Conservation (phyloP, 1,140 invertebrate species). For the Oreohelix idahoensis region DNA sequence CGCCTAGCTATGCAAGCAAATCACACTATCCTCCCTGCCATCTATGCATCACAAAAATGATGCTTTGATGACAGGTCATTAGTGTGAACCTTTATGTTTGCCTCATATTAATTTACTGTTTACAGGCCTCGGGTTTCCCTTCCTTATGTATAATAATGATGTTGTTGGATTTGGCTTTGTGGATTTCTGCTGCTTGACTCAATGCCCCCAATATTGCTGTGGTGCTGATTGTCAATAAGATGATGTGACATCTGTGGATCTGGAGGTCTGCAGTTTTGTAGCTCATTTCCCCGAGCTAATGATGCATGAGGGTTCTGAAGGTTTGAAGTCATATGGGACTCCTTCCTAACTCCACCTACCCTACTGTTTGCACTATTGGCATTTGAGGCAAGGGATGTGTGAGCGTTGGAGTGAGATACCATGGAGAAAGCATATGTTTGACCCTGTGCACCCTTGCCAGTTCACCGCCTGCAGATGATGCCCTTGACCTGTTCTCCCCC, state of each 20-base stretch:
- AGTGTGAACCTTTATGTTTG: too few species aligned
- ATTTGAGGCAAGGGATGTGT: constrained; percentile 20
- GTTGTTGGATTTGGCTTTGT: neutral
- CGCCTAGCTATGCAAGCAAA: too few species aligned
- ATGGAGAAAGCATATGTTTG: neutral
- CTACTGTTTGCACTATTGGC: constrained; percentile 39
- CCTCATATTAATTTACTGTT: too few species aligned
- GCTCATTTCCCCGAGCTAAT: neutral
- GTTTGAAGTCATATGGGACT: constrained; percentile 37
- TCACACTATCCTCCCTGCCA: too few species aligned
- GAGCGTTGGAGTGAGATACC: constrained; percentile 24
- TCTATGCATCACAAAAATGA: too few species aligned
- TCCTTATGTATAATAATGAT: neutral
- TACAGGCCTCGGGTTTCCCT: too few species aligned
- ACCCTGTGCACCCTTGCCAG: neutral
- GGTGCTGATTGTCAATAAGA: neutral
- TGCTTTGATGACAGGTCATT: too few species aligned
- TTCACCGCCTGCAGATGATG: neutral
- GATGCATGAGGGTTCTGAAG: neutral
- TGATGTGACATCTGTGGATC: neutral
- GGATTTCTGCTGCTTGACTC: neutral
- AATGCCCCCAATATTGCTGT: neutral
- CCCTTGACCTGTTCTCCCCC: neutral
- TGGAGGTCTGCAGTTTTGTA: neutral
- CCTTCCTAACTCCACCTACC: constrained; percentile 45